Base-by-base conservation (phyloP, 2,113 vertebrate species). In the Aspiorhynchus laticeps region DNA sequence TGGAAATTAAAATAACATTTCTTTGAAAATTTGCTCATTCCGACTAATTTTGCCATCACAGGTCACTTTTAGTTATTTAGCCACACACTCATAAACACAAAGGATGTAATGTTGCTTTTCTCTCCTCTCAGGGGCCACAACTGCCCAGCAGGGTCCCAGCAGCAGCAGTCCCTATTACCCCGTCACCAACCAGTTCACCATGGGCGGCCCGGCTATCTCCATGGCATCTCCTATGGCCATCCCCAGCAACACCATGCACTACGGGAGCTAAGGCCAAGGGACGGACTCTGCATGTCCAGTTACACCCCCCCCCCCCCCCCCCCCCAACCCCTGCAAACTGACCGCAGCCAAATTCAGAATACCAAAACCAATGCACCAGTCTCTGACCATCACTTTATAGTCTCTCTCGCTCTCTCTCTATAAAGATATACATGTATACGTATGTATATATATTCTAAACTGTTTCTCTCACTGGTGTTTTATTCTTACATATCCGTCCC, bases 201-300 rank as follows among this genome's bases (percentile, higher is more conserved):
- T 98, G 96, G 97, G 97, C 1, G 97, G 97, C 7, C 96, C 97
- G 0, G 96, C 97, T 89, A 97, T 98, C 92, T 98, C 97, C 80
- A 98, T 98, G 97, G 97, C 97, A 28, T 98, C 97, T 0, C 97
- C 97, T 6, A 97, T 98, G 97, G 97, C 97, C 90, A 96, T 98
- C 94, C 97, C 97, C 75, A 97, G 96, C 95, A 97, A 97, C 95
- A 97, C 97, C 93, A 96, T 98, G 97, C 97, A 98, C 94, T 98
- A 98, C 48, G 97, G 97, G 88, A 98, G 96, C 95, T 98, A 97
- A 95, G 93, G 46, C 83, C 86, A 90, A 91, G 6, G 36, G 76
- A 74, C 80, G 85, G 74, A 80, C 83, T 51, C 80, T 73, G 91
- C 94, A 93, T 93, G 93, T 93, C 85, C 88, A 91, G 77, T 83